Conservation (phyloP, 2,797 vertebrate genomes). For the Dendrocincla fuliginosa region DNA sequence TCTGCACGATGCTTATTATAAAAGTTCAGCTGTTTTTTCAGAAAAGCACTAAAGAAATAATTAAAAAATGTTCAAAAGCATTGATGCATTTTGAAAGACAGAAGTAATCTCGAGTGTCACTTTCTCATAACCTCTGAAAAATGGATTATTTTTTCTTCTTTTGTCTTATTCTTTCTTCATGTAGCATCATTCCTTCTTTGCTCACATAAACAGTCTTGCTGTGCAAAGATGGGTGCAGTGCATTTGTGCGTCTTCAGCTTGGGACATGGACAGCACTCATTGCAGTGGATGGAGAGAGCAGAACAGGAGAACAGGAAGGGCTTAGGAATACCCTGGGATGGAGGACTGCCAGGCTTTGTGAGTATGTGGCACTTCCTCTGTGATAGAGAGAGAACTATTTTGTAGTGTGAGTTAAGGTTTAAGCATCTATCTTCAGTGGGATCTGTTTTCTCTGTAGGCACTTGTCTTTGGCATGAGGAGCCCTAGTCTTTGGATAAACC, state of each 20-base stretch:
- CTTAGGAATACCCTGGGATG: not conserved
- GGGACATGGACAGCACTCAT: fast-evolving
- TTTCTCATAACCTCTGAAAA: not conserved
- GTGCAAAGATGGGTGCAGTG: too few relatives aligned
- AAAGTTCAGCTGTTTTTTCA: not conserved
- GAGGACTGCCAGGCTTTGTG: not conserved
- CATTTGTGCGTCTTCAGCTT: not conserved
- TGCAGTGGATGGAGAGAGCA: not conserved
- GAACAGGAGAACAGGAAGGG: not conserved
- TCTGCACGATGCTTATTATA: not conserved
- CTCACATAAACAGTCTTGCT: fast-evolving
- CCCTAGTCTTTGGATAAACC: not conserved
- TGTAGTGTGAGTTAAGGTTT: not conserved
- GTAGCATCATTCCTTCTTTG: not conserved
- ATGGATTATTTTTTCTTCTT: not conserved
- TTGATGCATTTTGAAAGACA: not conserved
- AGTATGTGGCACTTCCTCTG: not conserved
- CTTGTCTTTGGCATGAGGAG: not conserved
- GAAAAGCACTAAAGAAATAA: not conserved
- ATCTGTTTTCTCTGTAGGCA: not conserved
- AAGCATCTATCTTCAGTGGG: not conserved
- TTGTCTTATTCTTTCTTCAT: not conserved
- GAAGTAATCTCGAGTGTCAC: not conserved
- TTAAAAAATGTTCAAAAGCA: not conserved
- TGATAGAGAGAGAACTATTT: not conserved